Base-by-base conservation (phyloP, 1,140 invertebrate genomes). In the Leptestheria dahalacensis region DNA sequence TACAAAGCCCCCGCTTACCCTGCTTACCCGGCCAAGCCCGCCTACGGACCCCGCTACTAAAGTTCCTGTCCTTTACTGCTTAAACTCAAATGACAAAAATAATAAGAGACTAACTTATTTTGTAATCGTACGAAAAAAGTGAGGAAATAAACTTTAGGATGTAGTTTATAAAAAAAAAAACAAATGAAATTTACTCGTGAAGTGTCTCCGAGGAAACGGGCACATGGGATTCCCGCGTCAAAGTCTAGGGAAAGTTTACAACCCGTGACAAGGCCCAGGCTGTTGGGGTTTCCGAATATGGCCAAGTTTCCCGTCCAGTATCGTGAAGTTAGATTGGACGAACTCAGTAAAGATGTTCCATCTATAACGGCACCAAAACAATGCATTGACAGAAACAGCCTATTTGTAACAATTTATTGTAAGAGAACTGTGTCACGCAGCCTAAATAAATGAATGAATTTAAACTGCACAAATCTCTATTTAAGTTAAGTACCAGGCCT, bases 211-310 rank as follows among this genome's bases (percentile, higher is more conserved):
- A 60, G 25, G 29, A 60, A 60, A 29, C 46, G 29, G n/a, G 58
- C 58, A 60, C 26, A 25, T 10, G 58, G 48, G 15, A 60, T 48
- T 51, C 58, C 58, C n/a, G 47, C 58, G 21, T 60, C 58, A 21
- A 60, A 60, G n/a, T 58, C 58, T 25, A 52, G 47, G 2, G 26
- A 29, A 1, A 33, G 20, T 4, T 33, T 26, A 12, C 53, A 55
- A 10, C 33, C 18, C 6, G 26, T 33, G 9, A 33, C 10, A 41
- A 23, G 21, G 23, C 21, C n/a, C 2, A 52, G 20, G 41, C 29
- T 49, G 29, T 50, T 49, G 25, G 58, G 48, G 11, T 24, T 50
- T 20, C 41, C 1, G 25, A 29, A 60, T n/a, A 60, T 49, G 15
- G 48, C 47, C 1, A 60, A 28, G 15, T 51, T 60, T 29, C 58